Percentiles rank a stretch among this genome's conserved stretches.
These are phyloP conservation scores for Oryzaephilus surinamensis DNA, from an alignment of 1,140 invertebrate genomes.

Conservation along the genomic window DNA sequence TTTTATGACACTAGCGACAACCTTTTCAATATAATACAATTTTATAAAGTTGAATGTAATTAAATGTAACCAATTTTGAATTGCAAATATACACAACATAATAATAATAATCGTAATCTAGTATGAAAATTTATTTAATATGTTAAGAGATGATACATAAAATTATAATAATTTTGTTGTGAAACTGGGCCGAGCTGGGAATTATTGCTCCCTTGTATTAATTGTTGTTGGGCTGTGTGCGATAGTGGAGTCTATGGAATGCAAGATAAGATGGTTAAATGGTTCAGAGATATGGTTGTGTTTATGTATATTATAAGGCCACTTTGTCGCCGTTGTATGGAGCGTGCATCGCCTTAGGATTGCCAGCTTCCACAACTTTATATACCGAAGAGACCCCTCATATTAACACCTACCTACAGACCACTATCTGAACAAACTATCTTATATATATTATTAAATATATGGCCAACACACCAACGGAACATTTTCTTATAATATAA, in stretches of 20 bases:
- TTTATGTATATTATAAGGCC: not conserved
- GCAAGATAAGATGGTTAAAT: too few relatives aligned
- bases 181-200: not conserved
- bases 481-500: not conserved
- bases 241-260: not conserved
- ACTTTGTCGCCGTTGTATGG: not conserved
- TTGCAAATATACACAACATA: not conserved
- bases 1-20: too few relatives aligned
- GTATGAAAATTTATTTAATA: not conserved
- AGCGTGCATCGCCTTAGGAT: not conserved
- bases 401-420: conserved; percentile 1
- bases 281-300: not conserved
- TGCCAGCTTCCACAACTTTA: not conserved
- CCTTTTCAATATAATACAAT: not conserved
- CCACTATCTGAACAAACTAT: too few relatives aligned
- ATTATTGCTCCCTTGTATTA: not conserved
- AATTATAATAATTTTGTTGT: not conserved
- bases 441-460: too few relatives aligned
- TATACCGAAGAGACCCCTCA: not conserved
- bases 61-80: not conserved
- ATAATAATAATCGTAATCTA: not conserved
- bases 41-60: not conserved
- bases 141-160: not conserved
- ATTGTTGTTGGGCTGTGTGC: too few relatives aligned
- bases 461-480: not conserved